These are phyloP conservation scores for Haliclystus octoradiatus DNA, from an alignment of 30 jellyfish, hydroid and myxozoan genomes.

Conservation along the genomic window DNA sequence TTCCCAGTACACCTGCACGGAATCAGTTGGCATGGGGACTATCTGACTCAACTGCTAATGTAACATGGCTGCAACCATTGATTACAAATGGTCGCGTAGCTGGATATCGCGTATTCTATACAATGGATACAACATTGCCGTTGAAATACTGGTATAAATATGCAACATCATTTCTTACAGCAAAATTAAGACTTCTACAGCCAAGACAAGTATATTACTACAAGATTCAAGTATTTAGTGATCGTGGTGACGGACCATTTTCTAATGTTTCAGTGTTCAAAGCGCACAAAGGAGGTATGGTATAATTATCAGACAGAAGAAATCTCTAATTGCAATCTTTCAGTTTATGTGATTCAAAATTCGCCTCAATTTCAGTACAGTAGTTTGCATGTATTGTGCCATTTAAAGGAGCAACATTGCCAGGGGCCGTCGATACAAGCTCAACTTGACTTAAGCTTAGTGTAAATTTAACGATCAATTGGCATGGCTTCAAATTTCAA, in stretches of 20 bases:
- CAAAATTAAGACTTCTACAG: slow-evolving; percentile 26
- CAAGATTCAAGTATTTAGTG: slow-evolving; percentile 58
- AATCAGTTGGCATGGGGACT: slow-evolving; percentile 41
- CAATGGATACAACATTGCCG: slow-evolving; percentile 26
- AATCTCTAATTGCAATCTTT: background rate
- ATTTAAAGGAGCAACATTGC: too few relatives aligned
- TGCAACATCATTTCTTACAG: slow-evolving; percentile 27
- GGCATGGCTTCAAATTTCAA: too few relatives aligned
- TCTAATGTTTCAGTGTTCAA: slow-evolving; percentile 38
- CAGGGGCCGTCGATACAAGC: too few relatives aligned
- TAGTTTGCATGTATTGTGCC: too few relatives aligned
- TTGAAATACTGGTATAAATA: slow-evolving; percentile 35
- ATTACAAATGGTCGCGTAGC: slow-evolving; percentile 48
- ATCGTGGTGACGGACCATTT: slow-evolving; percentile 65
- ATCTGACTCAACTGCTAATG: slow-evolving; percentile 35
- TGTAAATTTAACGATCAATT: too few relatives aligned
- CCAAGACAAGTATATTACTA: slow-evolving; percentile 33
- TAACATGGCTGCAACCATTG: slow-evolving; percentile 44
- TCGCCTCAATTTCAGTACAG: too few relatives aligned
- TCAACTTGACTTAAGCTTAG: too few relatives aligned
- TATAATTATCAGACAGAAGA: background rate
- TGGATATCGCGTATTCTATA: slow-evolving; percentile 38
- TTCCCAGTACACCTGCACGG: slow-evolving; percentile 54
- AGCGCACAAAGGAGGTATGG: slow-evolving; percentile 60
- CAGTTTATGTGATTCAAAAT: background rate